A percentile compares a stretch with the other conserved stretches of the same genome.
Conservation (phyloP, 1,140 invertebrate species). For the Bradysia coprophila region DNA sequence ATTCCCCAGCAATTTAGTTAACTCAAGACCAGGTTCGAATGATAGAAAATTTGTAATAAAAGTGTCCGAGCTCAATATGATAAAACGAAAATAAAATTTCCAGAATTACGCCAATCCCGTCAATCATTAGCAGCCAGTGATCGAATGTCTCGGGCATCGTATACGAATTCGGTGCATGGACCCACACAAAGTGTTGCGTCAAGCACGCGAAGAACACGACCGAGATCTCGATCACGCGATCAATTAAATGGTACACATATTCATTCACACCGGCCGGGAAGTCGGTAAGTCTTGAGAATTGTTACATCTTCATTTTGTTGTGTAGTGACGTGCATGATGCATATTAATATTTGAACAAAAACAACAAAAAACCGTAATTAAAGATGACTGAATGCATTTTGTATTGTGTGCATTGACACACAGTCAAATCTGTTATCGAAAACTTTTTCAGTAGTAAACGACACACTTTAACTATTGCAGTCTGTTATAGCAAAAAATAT, state of each 20-base stretch:
- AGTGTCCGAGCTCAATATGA: not conserved
- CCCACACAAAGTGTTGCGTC: constrained; percentile 30
- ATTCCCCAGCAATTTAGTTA: constrained; percentile 54
- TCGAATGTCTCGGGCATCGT: constrained; percentile 47
- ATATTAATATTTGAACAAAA: too few species aligned
- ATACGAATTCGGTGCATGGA: constrained; percentile 36
- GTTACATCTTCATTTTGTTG: not conserved
- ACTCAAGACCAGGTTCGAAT: constrained; percentile 49
- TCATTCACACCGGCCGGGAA: constrained; percentile 32
- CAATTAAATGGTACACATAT: constrained; percentile 24
- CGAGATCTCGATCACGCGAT: constrained; percentile 38
- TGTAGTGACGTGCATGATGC: too few species aligned
- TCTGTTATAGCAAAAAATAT: too few species aligned
- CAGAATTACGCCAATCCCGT: constrained; percentile 62
- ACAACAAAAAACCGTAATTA: too few species aligned
- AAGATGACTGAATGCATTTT: too few species aligned
- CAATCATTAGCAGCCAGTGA: constrained; percentile 65
- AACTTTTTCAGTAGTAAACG: too few species aligned
- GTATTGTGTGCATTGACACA: too few species aligned
- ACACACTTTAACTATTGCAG: too few species aligned
- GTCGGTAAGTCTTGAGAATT: constrained; percentile 18
- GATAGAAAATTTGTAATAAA: constrained; percentile 3
- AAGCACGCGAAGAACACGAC: constrained; percentile 43
- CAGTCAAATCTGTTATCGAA: too few species aligned
- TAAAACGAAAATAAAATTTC: not conserved